Percentiles rank a stretch among this genome's conserved stretches.
phyloP scores from a whole-genome alignment of 1,140 invertebrate genomes.

The Arctopsyche grandis region DNA sequence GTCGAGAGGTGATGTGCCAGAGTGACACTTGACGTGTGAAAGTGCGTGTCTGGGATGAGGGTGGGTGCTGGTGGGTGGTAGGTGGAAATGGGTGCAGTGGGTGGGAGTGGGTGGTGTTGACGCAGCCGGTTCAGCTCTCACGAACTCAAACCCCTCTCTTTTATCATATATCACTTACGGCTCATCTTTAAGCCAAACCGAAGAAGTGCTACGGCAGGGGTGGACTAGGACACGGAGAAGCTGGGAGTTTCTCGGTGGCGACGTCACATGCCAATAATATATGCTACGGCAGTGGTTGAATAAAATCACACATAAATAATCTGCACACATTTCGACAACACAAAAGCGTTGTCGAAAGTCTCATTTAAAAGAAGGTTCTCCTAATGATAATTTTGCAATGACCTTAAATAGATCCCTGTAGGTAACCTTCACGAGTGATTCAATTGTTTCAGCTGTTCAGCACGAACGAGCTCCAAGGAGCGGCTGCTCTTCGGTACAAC shows the following conservation, averaged over 20 bases:
- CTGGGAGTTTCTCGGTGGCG: no score
- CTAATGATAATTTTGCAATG: no score
- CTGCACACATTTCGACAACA: no score
- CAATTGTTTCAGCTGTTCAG: conserved; percentile 43
- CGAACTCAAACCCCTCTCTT: background rate
- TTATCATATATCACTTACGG: conserved; percentile 8
- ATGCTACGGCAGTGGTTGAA: no score
- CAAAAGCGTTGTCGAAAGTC: no score
- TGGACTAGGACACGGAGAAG: no score
- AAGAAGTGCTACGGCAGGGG: background rate
- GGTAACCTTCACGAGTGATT: no score
- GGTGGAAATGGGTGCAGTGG: background rate
- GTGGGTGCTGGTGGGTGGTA: background rate
- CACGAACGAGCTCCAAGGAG: conserved; percentile 48
- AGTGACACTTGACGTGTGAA: conserved; percentile 35
- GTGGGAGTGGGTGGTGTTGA: background rate
- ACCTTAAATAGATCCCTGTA: no score
- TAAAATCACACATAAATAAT: no score
- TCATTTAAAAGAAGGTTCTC: no score
- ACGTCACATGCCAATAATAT: no score
- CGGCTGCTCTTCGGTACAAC: background rate
- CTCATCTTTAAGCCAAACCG: background rate
- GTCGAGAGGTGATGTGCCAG: background rate
- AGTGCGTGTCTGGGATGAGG: background rate
- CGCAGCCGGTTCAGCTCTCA: conserved; percentile 17